Percentiles rank a stretch among this genome's conserved stretches.
Conservation (phyloP, 1,140 invertebrate genomes). For the Ceratosolen solmsi region DNA sequence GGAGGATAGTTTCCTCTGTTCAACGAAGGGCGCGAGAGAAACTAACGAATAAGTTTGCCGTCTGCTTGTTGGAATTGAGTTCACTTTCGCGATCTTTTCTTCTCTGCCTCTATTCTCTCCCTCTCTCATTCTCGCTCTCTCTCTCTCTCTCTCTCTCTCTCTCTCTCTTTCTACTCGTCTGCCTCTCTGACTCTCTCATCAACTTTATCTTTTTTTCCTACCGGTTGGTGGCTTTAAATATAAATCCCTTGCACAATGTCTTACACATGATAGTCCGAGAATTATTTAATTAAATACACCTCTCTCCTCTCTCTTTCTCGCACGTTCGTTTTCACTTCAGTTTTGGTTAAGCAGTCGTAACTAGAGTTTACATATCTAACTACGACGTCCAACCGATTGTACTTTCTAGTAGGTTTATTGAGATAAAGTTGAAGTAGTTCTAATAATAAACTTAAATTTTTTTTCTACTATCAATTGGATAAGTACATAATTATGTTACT, state of each 20-base stretch:
- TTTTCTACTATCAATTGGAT: no score
- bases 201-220: not conserved
- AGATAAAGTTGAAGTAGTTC: not conserved
- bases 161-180: not conserved
- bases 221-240: not conserved
- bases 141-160: not conserved
- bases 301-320: not conserved
- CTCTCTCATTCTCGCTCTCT: not conserved
- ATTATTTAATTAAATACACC: constrained; percentile 53
- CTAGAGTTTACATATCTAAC: constrained; percentile 47
- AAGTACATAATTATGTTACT: no score
- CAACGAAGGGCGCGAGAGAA: constrained; percentile 36
- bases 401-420: not conserved
- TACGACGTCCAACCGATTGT: not conserved
- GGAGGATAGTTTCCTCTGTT: constrained; percentile 40
- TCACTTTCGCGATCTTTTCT: not conserved
- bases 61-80: constrained; percentile 46
- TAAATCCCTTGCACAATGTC: constrained; percentile 32
- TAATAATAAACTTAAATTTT: no score
- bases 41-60: constrained; percentile 56
- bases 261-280: constrained; percentile 53
- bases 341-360: not conserved
- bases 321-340: not conserved
- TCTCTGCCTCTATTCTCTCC: not conserved
- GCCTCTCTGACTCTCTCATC: not conserved